These are phyloP conservation scores for Eufriesea mexicana DNA, from an alignment of 1,140 invertebrate species.

Conservation along the genomic window DNA sequence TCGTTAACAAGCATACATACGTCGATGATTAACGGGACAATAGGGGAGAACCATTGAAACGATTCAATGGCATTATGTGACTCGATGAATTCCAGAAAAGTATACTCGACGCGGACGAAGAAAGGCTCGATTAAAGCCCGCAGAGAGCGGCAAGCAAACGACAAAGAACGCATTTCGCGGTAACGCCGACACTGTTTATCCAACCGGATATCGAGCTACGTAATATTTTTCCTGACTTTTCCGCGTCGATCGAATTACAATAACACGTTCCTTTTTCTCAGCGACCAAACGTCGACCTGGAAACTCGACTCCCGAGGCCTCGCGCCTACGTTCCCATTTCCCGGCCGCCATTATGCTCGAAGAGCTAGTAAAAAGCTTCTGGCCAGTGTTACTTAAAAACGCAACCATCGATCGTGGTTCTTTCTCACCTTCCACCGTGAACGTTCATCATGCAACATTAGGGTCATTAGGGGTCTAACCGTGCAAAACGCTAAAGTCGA, in stretches of 20 bases:
- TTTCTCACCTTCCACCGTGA: too few relatives aligned
- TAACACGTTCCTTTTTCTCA: not conserved
- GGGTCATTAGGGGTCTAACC: too few relatives aligned
- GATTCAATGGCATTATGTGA: constrained; percentile 14
- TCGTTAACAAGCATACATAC: constrained; percentile 7
- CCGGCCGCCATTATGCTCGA: too few relatives aligned
- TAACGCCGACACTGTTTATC: not conserved
- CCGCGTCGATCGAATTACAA: constrained; percentile 6
- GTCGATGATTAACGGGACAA: constrained; percentile 39
- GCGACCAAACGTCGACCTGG: not conserved
- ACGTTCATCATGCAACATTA: too few relatives aligned
- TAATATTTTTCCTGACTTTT: not conserved
- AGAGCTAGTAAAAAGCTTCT: too few relatives aligned
- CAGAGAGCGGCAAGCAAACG: constrained; percentile 4
- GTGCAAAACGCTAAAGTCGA: too few relatives aligned
- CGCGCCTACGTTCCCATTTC: too few relatives aligned
- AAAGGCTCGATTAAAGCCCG: constrained; percentile 18
- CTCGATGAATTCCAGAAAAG: constrained; percentile 23
- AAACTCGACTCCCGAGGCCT: not conserved
- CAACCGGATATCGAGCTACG: not conserved
- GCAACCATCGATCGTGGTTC: too few relatives aligned
- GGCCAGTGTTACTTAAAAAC: too few relatives aligned
- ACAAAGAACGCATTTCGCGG: not conserved
- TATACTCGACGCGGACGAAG: not conserved
- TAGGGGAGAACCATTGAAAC: constrained; percentile 22